Evolutionary conservation across 2,113 vertebrate species (phyloP), one percentile per base, ranked within the genome.

Genomic region (Speoplatyrhinus poulsoni): DNA sequence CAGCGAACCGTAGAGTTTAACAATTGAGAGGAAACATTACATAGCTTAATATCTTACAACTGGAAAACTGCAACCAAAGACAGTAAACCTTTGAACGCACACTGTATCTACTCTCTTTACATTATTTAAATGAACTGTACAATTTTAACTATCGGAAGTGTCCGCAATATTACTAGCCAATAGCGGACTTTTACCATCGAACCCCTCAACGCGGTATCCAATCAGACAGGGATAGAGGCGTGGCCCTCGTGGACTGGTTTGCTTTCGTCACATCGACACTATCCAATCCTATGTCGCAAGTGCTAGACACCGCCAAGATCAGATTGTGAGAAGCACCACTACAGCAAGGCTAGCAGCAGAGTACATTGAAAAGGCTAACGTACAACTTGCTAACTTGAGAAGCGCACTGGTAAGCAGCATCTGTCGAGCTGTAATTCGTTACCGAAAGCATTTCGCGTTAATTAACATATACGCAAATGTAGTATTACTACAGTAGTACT

Each of bases 251-350:
- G 46, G 65, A 70, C 72, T 70, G 67, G 16, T 61, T 32, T 62
- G 71, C 73, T 9, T 52, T 75, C 89, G 89, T 93, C 85, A 75
- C 46, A 0, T 13, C 17, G 46, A 60, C 41, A 56, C 57, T 16
- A 67, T 61, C 92, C 92, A 93, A 93, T 93, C 87, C 86, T 57
- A 71, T 0, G 0, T n/a, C 68, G 72, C 70, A n/a, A 69, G 60
- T 78, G 63, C 62, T 76, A 88, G 90, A 88, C 92, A 91, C 92
- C 92, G 92, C 92, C 92, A 93, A 93, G 92, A 91, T 93, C 91
- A 91, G 91, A 92, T 92, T 91, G 88, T 75, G 79, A 87, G 87
- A 80, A 70, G 67, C 75, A 65, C 82, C 75, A 85, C 73, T 78
- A 85, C 73, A 86, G 81, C 81, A 13, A 36, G 47, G 86, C 84